Conservation (phyloP, 2,888 invertebrate genomes). For the Dolomedes plantarius region DNA sequence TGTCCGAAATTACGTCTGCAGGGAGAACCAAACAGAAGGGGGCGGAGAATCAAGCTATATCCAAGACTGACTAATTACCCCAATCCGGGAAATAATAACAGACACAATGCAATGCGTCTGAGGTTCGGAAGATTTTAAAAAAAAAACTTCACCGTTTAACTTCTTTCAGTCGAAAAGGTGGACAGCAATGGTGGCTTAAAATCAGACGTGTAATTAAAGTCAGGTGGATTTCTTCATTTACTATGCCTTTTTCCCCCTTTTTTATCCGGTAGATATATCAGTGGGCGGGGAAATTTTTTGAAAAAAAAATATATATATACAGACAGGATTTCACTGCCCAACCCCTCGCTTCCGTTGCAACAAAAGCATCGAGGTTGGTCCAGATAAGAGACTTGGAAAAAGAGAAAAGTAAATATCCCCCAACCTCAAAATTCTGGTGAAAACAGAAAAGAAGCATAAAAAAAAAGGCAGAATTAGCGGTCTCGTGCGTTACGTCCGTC, state of each 20-base stretch:
- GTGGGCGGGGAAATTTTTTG: too few relatives aligned
- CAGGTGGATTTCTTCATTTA: background rate
- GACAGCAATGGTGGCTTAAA: background rate
- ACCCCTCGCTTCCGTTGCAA: constrained; percentile 22
- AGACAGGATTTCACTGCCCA: background rate
- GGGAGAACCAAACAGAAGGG: too few relatives aligned
- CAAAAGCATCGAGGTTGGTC: constrained; percentile 8
- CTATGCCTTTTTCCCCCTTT: background rate
- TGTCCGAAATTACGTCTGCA: too few relatives aligned
- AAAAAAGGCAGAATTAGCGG: background rate
- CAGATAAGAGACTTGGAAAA: too few relatives aligned
- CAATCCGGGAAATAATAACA: too few relatives aligned
- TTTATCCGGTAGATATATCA: background rate
- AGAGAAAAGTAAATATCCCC: background rate
- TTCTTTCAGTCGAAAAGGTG: background rate
- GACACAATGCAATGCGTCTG: too few relatives aligned
- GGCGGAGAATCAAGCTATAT: too few relatives aligned
- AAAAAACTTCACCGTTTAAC: too few relatives aligned
- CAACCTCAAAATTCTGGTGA: background rate
- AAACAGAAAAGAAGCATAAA: background rate
- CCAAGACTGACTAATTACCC: too few relatives aligned
- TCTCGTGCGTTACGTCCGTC: constrained; percentile 17
- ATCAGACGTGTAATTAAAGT: constrained; percentile 12
- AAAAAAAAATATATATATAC: too few relatives aligned
- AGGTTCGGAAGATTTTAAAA: too few relatives aligned